phyloP scores from a whole-genome alignment of 1,140 invertebrate genomes.

The Zelostemma sp. region DNA sequence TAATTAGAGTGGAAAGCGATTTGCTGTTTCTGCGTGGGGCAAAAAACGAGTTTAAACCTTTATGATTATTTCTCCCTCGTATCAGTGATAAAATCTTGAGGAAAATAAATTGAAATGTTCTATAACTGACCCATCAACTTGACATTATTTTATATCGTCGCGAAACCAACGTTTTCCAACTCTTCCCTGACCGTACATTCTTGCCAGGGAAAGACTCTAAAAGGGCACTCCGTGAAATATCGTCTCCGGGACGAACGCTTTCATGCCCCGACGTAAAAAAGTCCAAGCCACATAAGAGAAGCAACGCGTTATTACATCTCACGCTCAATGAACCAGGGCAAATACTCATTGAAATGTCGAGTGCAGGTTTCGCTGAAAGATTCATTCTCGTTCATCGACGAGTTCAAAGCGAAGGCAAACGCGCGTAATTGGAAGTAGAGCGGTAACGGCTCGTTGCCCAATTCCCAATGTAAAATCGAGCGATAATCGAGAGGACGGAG shows the following conservation, averaged over 20 bases:
- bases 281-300: slow-evolving; percentile 18
- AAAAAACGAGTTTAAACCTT: too few species aligned
- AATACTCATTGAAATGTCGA: slow-evolving; percentile 7
- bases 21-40: too few species aligned
- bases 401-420: slow-evolving; percentile 6
- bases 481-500: too few species aligned
- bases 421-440: slow-evolving; percentile 1
- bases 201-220: slow-evolving; percentile 6
- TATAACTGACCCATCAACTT: slow-evolving; percentile 19
- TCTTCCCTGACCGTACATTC: too few species aligned
- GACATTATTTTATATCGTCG: slow-evolving; percentile 26
- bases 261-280: background rate
- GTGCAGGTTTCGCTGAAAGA: slow-evolving; percentile 4
- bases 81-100: too few species aligned
- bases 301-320: background rate
- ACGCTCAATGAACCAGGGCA: background rate
- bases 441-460: background rate
- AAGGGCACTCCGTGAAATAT: slow-evolving; percentile 7
- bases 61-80: too few species aligned
- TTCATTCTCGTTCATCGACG: slow-evolving; percentile 1
- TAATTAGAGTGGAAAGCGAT: too few species aligned
- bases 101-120: background rate
- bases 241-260: background rate
- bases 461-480: too few species aligned
- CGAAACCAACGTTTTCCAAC: too few species aligned